Evolutionary conservation across 2,888 invertebrate species (phyloP).

Genomic region (Sabatieria punctata): DNA sequence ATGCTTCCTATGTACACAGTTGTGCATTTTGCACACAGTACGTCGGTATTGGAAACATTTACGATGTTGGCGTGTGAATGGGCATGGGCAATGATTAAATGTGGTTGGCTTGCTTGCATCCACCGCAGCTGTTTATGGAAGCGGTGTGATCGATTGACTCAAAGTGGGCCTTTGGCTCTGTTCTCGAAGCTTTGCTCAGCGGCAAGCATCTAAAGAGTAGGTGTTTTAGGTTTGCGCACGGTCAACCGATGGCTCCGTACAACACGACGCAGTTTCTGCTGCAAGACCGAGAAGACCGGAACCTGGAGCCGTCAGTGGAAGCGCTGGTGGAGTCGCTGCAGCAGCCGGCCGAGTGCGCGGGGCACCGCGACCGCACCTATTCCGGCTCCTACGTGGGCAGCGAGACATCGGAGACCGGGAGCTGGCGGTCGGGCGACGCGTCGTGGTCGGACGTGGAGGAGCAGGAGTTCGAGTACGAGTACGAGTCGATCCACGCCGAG

Average conservation of each 20-base stretch:
- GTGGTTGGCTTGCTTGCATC: no score
- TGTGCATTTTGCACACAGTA: no score
- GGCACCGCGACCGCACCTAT: slow-evolving; percentile 1
- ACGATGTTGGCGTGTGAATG: no score
- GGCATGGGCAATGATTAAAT: no score
- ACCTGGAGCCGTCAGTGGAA: not conserved
- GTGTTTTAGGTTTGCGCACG: slow-evolving; percentile 13
- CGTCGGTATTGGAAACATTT: no score
- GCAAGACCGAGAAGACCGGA: slow-evolving; percentile 43
- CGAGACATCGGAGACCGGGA: slow-evolving; percentile 61
- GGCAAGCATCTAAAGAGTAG: no score
- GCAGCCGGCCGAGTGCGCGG: slow-evolving; percentile 22
- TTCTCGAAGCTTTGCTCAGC: no score
- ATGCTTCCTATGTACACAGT: no score
- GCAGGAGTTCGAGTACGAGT: slow-evolving; percentile 73
- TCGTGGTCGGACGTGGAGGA: slow-evolving; percentile 73
- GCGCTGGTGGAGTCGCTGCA: slow-evolving; percentile 13
- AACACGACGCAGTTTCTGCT: slow-evolving; percentile 91
- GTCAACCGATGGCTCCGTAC: slow-evolving; percentile 61
- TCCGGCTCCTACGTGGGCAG: slow-evolving; percentile 41
- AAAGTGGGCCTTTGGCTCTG: no score
- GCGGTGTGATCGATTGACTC: no score
- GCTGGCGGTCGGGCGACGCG: slow-evolving; percentile 60
- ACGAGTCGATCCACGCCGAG: slow-evolving; percentile 72
- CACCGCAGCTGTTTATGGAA: no score